Conservation (phyloP, 2,113 vertebrate species). For the Octodon degus region DNA sequence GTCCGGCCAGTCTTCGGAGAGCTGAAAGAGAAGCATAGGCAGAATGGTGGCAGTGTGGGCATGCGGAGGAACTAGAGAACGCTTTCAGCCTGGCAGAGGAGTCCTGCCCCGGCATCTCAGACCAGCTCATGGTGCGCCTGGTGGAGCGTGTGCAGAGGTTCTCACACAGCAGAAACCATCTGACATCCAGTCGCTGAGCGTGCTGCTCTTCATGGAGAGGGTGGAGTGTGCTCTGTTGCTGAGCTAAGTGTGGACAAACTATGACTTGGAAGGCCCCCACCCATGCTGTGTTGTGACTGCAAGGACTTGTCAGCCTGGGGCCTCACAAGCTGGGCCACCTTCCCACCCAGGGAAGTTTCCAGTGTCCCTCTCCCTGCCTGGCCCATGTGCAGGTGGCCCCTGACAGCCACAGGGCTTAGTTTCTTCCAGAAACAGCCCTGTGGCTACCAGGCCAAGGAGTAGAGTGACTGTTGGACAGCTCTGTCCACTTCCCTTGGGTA, state of each 20-base stretch:
- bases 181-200: conserved; percentile 90
- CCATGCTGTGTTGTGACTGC: neutral
- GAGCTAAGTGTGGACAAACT: conserved; percentile 73
- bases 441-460: neutral
- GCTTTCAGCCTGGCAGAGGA: conserved; percentile 97
- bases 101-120: conserved; percentile 96
- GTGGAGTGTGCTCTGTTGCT: neutral
- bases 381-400: neutral
- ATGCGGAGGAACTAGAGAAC: conserved; percentile 97
- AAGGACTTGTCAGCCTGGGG: neutral
- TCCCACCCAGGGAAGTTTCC: neutral
- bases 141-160: conserved; percentile 96
- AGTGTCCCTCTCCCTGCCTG: neutral
- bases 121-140: conserved; percentile 95
- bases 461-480: neutral
- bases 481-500: too few species aligned
- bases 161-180: conserved; percentile 93
- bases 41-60: conserved; percentile 89
- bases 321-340: neutral
- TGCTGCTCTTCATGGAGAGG: conserved; percentile 35
- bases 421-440: neutral
- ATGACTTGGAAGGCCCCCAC: conserved; percentile 66
- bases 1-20: conserved; percentile 97
- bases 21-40: conserved; percentile 95
- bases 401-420: fast-evolving